phyloP scores from a whole-genome alignment of 2,888 invertebrate genomes.

The Nowickia ferox region DNA sequence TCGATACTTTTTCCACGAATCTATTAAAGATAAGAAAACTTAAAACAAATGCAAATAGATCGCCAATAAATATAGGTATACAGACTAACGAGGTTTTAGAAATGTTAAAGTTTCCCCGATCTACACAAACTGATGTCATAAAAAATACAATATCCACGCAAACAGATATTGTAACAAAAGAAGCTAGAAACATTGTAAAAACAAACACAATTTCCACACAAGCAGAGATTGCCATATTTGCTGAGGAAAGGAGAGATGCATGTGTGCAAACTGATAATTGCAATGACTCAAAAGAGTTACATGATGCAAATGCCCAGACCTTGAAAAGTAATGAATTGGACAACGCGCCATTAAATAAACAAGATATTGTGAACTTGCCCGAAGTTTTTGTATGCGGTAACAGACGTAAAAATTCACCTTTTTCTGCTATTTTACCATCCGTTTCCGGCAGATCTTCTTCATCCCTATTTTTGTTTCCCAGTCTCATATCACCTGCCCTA shows the following conservation, averaged over 20 bases:
- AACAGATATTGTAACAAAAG: slow-evolving; percentile 9
- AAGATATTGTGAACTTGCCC: slow-evolving; percentile 15
- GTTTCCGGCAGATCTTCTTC: slow-evolving; percentile 70
- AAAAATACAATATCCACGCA: slow-evolving; percentile 11
- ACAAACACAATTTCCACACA: background rate
- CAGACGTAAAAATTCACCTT: slow-evolving; percentile 77
- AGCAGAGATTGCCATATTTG: background rate
- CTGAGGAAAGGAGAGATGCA: background rate
- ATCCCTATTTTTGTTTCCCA: slow-evolving; percentile 77
- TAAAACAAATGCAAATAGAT: background rate
- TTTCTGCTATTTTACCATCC: slow-evolving; percentile 74
- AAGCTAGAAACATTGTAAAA: background rate
- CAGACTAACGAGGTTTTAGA: slow-evolving; percentile 78
- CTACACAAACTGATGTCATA: slow-evolving; percentile 78
- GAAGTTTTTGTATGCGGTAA: slow-evolving; percentile 25
- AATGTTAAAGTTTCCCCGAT: slow-evolving; percentile 78
- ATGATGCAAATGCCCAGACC: slow-evolving; percentile 26
- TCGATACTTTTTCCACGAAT: slow-evolving; percentile 32
- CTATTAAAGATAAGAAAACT: slow-evolving; percentile 41
- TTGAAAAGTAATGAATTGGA: background rate
- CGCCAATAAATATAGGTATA: slow-evolving; percentile 77
- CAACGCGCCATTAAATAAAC: background rate
- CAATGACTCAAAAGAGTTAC: background rate
- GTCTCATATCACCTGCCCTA: slow-evolving; percentile 78
- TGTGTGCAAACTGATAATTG: slow-evolving; percentile 15